Base-by-base conservation (phyloP, 2,113 vertebrate genomes). In the Passer montanus region DNA sequence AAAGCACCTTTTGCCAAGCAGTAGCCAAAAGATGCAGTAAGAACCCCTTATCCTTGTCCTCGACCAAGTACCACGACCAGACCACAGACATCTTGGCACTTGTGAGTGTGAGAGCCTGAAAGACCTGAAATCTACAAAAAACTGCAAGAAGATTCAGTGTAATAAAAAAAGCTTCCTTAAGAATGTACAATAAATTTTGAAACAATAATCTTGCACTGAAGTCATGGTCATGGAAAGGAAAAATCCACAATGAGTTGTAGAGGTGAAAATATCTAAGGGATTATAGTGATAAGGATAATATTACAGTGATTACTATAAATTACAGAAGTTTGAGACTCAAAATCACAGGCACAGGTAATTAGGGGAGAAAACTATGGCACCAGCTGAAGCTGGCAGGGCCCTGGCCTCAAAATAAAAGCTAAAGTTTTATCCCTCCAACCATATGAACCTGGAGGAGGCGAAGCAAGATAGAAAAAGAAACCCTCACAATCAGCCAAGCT, bases 401-500 rank as follows among this genome's bases (percentile, higher is more conserved):
- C 41, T 75, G 6, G 6, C 15, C n/a, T 44, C 53, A 56, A 59
- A 72, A 72, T 9, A 72, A 75, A 67, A 82, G 41, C 8, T 27
- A 18, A n/a, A 58, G 17, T 55, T 22, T 68, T 75, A 73, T 68
- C 8, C 17, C 73, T 43, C 33, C 15, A 33, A 23, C 2, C 9
- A 11, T 33, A 73, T 11, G 30, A 93, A 56, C 13, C 4, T 9
- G 1, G 37, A 53, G 16, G 17, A 83, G 15, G 27, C 35, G 83
- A 83, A 68, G 52, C 10, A 66, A 62, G 16, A 35, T 6, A 11
- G 37, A 30, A 67, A 83, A 74, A 56, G 2, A 74, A 78, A 15
- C 10, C 7, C 8, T 58, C 17, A 16, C 3, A 10, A 14, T 70
- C 77, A 70, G 4, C 4, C 15, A 16, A 43, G 12, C 0, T 0